Evolutionary conservation across 2,888 invertebrate species (phyloP), one percentile per base, ranked within the genome.

Genomic region (Aphrophora alni): DNA sequence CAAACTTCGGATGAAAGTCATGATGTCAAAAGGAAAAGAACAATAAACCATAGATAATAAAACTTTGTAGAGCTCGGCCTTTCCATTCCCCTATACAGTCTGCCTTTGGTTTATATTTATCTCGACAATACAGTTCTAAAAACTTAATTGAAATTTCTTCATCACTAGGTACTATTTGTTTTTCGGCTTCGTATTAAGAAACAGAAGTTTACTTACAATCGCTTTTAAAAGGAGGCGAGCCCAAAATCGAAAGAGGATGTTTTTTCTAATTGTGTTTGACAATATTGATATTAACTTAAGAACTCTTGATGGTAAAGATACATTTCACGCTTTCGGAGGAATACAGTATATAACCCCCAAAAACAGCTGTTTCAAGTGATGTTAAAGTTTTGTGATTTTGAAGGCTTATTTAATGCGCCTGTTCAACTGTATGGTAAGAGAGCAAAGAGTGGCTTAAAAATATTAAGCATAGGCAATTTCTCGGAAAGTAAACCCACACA

Each of bases 401-500:
- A 68, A 68, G n/a, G 68, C 3, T 21, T 5, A 44, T 44, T 44
- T 14, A 68, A 68, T 24, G 68, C 10, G n/a, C 68, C 68, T 21
- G 68, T 68, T 68, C 68, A 5, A 12, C 68, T 68, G 14, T 68
- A 12, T 44, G 68, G 3, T 7, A 68, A 5, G n/a, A 71, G 25
- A 27, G 25, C 12, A 24, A 21, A 71, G 26, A 71, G 72, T 71
- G 72, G 12, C 72, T 71, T 71, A 71, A 71, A 12, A 27, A 8
- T 21, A 24, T 71, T 71, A 71, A 71, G 25, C 24, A 71, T 71
- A 71, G 72, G 21, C 4, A 73, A 27, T 14, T 38, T 74, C 33
- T 74, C 74, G 17, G 74, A 74, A 38, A 74, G 25, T 74, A 74
- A 28, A 38, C 74, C 17, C 74, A 74, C 74, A 24, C 38, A 33